A percentile compares a stretch with the other conserved stretches of the same genome.
phyloP scores from a whole-genome alignment of 2,113 vertebrate genomes.

The Carassius carassius region DNA sequence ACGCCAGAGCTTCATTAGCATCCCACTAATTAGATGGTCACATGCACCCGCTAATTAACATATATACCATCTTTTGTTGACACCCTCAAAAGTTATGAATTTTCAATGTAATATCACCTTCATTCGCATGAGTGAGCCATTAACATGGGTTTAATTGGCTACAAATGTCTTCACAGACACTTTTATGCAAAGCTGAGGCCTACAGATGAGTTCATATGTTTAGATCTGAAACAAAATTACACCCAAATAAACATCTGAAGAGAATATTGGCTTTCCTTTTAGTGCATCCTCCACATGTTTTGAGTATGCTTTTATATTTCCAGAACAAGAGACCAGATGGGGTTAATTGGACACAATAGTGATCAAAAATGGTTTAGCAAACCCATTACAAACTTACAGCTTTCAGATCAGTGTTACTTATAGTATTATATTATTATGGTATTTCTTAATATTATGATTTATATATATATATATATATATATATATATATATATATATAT shows the following conservation, averaged over 20 bases:
- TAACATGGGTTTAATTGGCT: constrained; percentile 32
- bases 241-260: background rate
- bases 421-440: no score
- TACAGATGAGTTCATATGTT: constrained; percentile 20
- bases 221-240: constrained; percentile 1
- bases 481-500: no score
- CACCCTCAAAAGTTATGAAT: constrained; percentile 42
- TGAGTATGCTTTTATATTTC: background rate
- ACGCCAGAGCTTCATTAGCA: constrained; percentile 73
- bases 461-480: no score
- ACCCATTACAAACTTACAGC: background rate
- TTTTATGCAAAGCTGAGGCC: background rate
- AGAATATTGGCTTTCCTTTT: constrained; percentile 3
- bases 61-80: constrained; percentile 68
- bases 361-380: background rate
- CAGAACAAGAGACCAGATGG: background rate
- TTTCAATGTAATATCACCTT: constrained; percentile 44
- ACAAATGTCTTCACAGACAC: constrained; percentile 21
- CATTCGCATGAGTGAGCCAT: constrained; percentile 33
- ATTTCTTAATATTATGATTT: no score
- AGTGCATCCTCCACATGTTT: background rate
- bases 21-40: constrained; percentile 76
- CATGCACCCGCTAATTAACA: constrained; percentile 74
- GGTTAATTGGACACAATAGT: background rate
- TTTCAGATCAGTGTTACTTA: background rate